These are phyloP conservation scores for Bacillus rossius DNA, from an alignment of 1,140 invertebrate genomes.

Conservation along the genomic window DNA sequence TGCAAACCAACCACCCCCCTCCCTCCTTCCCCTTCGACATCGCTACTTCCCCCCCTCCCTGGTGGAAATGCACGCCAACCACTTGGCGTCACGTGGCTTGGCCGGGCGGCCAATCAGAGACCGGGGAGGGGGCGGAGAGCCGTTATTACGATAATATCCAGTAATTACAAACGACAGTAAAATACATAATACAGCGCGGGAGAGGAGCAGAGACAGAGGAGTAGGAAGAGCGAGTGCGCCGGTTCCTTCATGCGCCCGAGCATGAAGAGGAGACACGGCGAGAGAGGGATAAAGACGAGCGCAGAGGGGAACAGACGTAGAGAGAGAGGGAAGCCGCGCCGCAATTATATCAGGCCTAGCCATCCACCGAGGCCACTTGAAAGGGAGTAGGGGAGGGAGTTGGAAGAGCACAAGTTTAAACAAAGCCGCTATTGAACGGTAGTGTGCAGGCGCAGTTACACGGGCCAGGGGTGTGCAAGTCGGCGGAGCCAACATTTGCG, in stretches of 20 bases:
- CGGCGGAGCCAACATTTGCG: too few species aligned
- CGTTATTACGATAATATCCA: conserved; percentile 20
- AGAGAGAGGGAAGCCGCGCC: too few species aligned
- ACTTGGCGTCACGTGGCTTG: not conserved
- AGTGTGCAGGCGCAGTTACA: too few species aligned
- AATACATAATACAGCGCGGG: conserved; percentile 15
- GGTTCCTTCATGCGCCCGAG: too few species aligned
- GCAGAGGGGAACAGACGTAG: too few species aligned
- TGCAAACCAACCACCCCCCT: not conserved
- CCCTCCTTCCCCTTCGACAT: conserved; percentile 3
- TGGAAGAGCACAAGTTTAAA: conserved; percentile 3
- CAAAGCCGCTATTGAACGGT: conserved; percentile 10
- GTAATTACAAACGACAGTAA: conserved; percentile 20
- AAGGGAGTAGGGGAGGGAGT: too few species aligned
- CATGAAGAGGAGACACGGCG: too few species aligned
- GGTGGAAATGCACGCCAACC: not conserved
- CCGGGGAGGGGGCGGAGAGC: not conserved
- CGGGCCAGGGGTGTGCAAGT: too few species aligned
- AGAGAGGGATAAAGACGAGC: too few species aligned
- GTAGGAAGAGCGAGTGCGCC: too few species aligned
- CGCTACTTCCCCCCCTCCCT: not conserved
- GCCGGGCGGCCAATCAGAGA: conserved; percentile 2
- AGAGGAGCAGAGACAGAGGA: not conserved
- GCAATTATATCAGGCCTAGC: too few species aligned
- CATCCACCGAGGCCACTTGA: too few species aligned